phyloP scores from a whole-genome alignment of 2,888 invertebrate species.

The Cryptophagus acutangulus region DNA sequence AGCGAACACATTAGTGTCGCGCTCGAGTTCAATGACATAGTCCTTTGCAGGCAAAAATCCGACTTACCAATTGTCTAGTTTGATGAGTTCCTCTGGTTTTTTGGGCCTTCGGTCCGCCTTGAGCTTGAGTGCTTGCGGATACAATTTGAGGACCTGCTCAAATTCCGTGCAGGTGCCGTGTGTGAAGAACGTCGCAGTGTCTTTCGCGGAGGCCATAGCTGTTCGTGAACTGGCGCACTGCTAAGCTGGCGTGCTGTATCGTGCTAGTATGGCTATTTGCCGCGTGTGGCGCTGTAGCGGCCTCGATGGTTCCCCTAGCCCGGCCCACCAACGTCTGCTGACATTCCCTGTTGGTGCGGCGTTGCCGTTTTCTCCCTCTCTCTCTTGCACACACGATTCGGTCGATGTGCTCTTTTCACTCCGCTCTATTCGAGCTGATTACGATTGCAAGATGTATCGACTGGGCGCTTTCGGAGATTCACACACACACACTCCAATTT shows the following conservation, averaged over 20 bases:
- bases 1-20: conserved; percentile 25
- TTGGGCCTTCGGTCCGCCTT: conserved; percentile 88
- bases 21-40: conserved; percentile 42
- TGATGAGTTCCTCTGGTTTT: conserved; percentile 91
- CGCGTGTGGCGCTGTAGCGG: conserved; percentile 33
- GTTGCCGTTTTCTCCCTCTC: conserved; percentile 23
- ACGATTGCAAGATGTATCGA: too few relatives aligned
- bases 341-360: conserved; percentile 39
- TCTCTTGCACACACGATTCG: not conserved
- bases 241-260: conserved; percentile 32
- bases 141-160: conserved; percentile 83
- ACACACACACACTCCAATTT: conserved; percentile 18
- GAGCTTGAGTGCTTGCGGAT: conserved; percentile 84
- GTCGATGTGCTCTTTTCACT: conserved; percentile 1
- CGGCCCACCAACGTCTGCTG: conserved; percentile 46
- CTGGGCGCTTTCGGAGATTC: conserved; percentile 20
- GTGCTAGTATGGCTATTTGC: conserved; percentile 19
- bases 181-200: conserved; percentile 90
- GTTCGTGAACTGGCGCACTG: conserved; percentile 30
- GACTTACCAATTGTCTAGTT: conserved; percentile 92
- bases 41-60: conserved; percentile 24
- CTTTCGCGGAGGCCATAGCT: conserved; percentile 48
- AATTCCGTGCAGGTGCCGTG: conserved; percentile 83
- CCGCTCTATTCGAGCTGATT: not conserved
- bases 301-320: conserved; percentile 44